Evolutionary conservation across 2,888 invertebrate species (phyloP).

Genomic region (Ornithoptera alexandrae): DNA sequence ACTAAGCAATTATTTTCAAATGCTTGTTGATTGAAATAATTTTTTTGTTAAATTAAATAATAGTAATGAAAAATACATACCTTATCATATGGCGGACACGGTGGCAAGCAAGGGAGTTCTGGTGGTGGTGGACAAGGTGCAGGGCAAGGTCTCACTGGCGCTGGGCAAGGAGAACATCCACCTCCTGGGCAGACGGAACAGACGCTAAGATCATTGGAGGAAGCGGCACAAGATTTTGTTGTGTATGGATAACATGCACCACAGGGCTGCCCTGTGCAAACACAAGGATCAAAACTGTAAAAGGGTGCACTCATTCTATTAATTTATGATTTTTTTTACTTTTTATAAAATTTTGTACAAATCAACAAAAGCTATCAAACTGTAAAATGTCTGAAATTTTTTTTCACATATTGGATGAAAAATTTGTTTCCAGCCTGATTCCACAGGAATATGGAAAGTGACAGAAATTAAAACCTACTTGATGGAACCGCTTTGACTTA

Average conservation of each 20-base stretch:
- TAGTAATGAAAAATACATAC: constrained; percentile 36
- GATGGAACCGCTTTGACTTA: neutral
- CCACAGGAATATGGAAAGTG: neutral
- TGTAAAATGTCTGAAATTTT: constrained; percentile 1
- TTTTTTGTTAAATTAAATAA: constrained; percentile 2
- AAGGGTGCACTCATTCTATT: constrained; percentile 69
- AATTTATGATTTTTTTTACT: constrained; percentile 40
- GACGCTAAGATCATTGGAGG: constrained; percentile 55
- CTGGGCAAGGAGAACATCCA: constrained; percentile 70
- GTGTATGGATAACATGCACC: constrained; percentile 68
- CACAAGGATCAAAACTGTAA: constrained; percentile 71
- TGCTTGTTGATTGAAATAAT: too few species aligned
- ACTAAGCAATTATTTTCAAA: too few species aligned
- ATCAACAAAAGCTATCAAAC: constrained; percentile 17
- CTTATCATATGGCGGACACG: constrained; percentile 70
- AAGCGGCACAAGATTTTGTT: constrained; percentile 64
- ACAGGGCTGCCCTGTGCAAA: constrained; percentile 61
- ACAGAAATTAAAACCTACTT: neutral
- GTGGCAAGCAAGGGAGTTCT: constrained; percentile 58
- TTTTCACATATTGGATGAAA: neutral
- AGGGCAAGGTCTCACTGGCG: constrained; percentile 68
- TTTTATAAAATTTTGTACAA: constrained; percentile 27
- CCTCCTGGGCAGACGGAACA: constrained; percentile 72
- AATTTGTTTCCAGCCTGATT: neutral
- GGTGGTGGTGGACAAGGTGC: constrained; percentile 57